Evolutionary conservation across 2,797 vertebrate species (phyloP).

Genomic region (Micrastur ruficollis): DNA sequence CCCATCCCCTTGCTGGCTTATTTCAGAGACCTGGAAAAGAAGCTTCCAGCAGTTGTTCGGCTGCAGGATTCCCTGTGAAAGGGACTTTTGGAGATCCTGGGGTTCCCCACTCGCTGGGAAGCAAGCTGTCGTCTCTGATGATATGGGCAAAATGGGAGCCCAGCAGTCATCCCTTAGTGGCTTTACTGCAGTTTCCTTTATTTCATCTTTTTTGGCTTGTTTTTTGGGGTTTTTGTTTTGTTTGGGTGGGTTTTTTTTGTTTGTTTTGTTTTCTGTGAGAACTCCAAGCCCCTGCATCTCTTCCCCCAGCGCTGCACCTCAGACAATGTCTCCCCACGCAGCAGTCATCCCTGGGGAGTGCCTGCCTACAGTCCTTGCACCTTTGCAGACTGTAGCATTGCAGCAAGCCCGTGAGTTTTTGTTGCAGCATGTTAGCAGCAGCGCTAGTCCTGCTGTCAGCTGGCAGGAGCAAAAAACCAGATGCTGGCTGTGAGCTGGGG

Average conservation of each 20-base stretch:
- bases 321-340: fast-evolving
- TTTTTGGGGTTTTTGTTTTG: background rate
- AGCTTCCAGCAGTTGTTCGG: background rate
- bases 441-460: background rate
- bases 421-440: background rate
- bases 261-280: background rate
- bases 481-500: background rate
- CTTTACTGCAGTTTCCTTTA: background rate
- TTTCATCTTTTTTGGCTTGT: background rate
- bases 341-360: fast-evolving
- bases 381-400: background rate
- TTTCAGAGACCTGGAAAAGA: background rate
- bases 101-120: background rate
- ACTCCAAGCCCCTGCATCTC: background rate
- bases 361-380: too few relatives aligned
- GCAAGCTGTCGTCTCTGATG: background rate
- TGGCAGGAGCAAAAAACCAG: fast-evolving
- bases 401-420: background rate
- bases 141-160: fast-evolving
- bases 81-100: background rate
- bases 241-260: background rate
- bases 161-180: background rate
- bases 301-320: background rate
- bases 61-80: background rate
- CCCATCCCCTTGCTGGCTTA: background rate